Evolutionary conservation across 1,140 invertebrate genomes (phyloP).

Genomic region (Ceratina australensis): DNA sequence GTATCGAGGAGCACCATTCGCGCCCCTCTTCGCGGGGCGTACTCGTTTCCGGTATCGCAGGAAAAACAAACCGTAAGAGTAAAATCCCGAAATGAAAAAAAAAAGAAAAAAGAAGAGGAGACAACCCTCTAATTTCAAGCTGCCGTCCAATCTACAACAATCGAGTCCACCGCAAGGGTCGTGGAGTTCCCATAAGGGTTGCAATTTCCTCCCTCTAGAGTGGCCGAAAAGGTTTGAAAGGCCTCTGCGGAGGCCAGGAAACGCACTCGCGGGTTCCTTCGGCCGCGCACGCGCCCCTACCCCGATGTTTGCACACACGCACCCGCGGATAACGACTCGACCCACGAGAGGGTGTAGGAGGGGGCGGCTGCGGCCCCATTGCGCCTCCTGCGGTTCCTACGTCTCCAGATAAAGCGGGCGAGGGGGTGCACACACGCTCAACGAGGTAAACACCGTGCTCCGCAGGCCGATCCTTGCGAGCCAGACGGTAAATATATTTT

Average conservation of each 20-base stretch:
- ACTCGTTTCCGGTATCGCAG: not conserved
- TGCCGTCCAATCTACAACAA: conserved; percentile 38
- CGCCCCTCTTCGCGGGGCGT: not conserved
- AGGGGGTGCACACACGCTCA: conserved; percentile 31
- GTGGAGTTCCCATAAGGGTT: conserved; percentile 54
- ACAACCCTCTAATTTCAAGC: conserved; percentile 31
- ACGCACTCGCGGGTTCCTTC: conserved; percentile 56
- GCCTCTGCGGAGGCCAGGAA: conserved; percentile 53
- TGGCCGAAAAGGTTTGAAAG: conserved; percentile 59
- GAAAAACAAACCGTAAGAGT: not conserved
- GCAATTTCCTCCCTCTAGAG: conserved; percentile 41
- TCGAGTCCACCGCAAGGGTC: conserved; percentile 44
- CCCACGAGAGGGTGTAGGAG: conserved; percentile 1
- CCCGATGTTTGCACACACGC: conserved; percentile 49
- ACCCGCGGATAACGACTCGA: conserved; percentile 48
- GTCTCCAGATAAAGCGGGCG: conserved; percentile 62
- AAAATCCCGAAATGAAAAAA: not conserved
- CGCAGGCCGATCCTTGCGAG: conserved; percentile 72
- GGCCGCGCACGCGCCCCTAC: conserved; percentile 28
- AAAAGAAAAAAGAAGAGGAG: not conserved
- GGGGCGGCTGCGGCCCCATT: conserved; percentile 30
- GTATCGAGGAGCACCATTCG: not conserved
- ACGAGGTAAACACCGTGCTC: conserved; percentile 68
- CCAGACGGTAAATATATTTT: conserved; percentile 79
- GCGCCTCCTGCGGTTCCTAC: conserved; percentile 55